Base-by-base conservation (phyloP, 2,113 vertebrate species). In the Argyrosomus japonicus region DNA sequence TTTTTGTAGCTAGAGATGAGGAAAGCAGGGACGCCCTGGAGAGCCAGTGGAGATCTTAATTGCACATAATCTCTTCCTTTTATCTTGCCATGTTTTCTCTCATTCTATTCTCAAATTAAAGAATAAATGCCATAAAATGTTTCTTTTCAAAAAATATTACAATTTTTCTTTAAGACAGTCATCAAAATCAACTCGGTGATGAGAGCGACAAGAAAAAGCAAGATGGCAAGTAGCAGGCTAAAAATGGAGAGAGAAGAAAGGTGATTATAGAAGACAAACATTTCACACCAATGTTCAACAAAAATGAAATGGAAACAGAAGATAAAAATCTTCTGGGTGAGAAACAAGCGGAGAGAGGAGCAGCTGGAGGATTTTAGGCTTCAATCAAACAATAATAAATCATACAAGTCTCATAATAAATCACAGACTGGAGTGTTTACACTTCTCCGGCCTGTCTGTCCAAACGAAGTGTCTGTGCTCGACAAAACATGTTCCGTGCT, bases 381-480 rank as follows among this genome's bases (percentile, higher is more conserved):
- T 88, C 69, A 82, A 88, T 91, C 90, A 86, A 91, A 91, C 88
- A 90, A 77, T 75, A 88, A 91, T 90, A 90, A 92, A 87, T 86
- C 88, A 72, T 43, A 45, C 50, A 62, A 32, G 85, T 61, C 68
- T 79, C 53, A 65, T 76, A 80, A 82, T 88, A 87, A 91, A 88
- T 90, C 81, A 54, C 21, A 72, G 76, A 57, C 51, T 48, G 60
- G 53, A 79, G 63, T 86, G 89, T 91, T 90, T 86, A 83, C 68
- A 67, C 70, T 81, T 27, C 19, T 60, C 51, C 5, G 58, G 43
- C 19, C 65, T 17, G 68, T 62, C 79, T 78, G 79, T 87, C 84
- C 83, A 83, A 87, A 87, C 83, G 40, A 32, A 81, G 25, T 36
- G 68, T 72, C 82, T 57, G 48, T 54, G 53, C 57, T 73, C 17